Evolutionary conservation across 1,140 invertebrate species (phyloP).

Genomic region (Panagrolaimus sp.): DNA sequence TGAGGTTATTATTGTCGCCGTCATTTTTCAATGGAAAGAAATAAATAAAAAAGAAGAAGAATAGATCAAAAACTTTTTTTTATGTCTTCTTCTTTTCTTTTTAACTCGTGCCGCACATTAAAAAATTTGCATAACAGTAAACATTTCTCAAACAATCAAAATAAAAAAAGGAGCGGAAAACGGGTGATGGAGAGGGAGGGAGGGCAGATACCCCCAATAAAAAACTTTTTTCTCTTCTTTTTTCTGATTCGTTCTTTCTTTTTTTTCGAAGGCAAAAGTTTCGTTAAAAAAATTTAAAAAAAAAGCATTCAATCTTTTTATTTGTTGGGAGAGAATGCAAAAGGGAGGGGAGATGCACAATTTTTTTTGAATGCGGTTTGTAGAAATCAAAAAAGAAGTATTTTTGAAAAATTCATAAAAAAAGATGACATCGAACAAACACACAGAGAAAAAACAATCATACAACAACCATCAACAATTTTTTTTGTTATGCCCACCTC

Average conservation of each 20-base stretch:
- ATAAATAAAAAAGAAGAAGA: too few relatives aligned
- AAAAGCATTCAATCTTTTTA: constrained; percentile 9
- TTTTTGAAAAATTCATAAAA: too few relatives aligned
- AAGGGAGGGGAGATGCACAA: neutral
- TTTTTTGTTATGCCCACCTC: too few relatives aligned
- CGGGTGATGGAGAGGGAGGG: neutral
- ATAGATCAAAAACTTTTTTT: neutral
- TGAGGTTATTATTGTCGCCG: neutral
- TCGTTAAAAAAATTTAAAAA: neutral
- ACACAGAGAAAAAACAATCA: too few relatives aligned
- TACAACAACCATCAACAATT: too few relatives aligned
- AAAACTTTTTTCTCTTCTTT: too few relatives aligned
- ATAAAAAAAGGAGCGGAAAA: too few relatives aligned
- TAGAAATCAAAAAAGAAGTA: neutral
- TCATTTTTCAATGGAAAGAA: too few relatives aligned
- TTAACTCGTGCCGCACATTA: constrained; percentile 1
- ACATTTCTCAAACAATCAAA: neutral
- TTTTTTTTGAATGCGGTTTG: constrained; percentile 6
- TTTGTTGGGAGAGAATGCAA: neutral
- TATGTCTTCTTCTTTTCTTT: neutral
- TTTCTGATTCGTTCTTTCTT: too few relatives aligned
- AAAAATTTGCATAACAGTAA: constrained; percentile 18
- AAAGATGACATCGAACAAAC: too few relatives aligned
- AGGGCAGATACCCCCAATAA: neutral
- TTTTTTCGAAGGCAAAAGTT: neutral